Evolutionary conservation across 2,888 invertebrate species (phyloP).

Genomic region (Drosophila leonis): DNA sequence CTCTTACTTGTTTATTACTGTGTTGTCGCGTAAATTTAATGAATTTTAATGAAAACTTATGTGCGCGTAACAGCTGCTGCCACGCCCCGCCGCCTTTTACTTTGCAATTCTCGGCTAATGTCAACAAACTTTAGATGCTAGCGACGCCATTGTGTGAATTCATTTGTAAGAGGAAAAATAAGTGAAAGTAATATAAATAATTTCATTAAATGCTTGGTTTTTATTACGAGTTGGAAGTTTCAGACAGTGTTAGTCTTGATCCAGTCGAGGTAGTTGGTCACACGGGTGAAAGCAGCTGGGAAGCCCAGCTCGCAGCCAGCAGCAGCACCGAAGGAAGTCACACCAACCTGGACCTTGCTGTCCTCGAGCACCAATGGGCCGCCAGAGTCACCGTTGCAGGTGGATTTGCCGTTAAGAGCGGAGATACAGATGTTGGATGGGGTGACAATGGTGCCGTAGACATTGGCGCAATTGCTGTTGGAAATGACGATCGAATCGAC

Average conservation of each 20-base stretch:
- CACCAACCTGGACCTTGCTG: conserved; percentile 64
- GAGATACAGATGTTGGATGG: conserved; percentile 60
- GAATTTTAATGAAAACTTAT: conserved; percentile 76
- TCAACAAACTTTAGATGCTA: conserved; percentile 60
- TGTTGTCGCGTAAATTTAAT: conserved; percentile 66
- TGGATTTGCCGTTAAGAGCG: conserved; percentile 67
- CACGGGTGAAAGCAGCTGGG: conserved; percentile 78
- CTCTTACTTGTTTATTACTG: conserved; percentile 60
- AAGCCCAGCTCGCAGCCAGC: conserved; percentile 75
- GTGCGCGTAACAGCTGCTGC: conserved; percentile 50
- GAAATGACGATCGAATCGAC: conserved; percentile 62
- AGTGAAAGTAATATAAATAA: neutral
- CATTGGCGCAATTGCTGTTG: conserved; percentile 81
- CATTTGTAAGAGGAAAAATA: conserved; percentile 14
- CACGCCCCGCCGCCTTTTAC: neutral
- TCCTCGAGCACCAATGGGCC: conserved; percentile 74
- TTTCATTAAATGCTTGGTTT: conserved; percentile 37
- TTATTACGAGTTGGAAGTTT: conserved; percentile 35
- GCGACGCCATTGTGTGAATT: conserved; percentile 40
- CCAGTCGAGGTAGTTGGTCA: conserved; percentile 73
- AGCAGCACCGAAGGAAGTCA: conserved; percentile 78
- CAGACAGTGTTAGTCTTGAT: conserved; percentile 53
- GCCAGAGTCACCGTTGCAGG: conserved; percentile 83
- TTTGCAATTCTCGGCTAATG: conserved; percentile 61
- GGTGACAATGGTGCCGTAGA: conserved; percentile 65